phyloP scores from a whole-genome alignment of 1,140 invertebrate species.

The Lordiphosa clarofinis region DNA sequence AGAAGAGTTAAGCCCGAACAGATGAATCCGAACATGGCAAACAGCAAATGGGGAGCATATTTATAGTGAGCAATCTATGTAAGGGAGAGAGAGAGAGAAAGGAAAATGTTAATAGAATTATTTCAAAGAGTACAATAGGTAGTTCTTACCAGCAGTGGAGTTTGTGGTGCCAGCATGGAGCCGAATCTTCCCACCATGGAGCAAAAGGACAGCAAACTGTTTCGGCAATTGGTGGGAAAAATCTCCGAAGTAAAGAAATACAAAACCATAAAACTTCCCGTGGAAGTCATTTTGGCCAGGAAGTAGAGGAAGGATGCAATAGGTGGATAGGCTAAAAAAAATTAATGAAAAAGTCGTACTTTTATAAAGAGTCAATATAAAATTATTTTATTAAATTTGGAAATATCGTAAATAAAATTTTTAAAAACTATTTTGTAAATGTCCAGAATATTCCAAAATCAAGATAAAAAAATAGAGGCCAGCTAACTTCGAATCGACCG shows the following conservation, averaged over 20 bases:
- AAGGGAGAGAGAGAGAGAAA: neutral
- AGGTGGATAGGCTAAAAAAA: slow-evolving; percentile 36
- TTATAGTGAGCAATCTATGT: slow-evolving; percentile 80
- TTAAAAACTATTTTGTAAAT: too few relatives aligned
- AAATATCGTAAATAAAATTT: too few relatives aligned
- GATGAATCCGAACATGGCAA: slow-evolving; percentile 82
- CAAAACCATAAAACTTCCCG: slow-evolving; percentile 84
- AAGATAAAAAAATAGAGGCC: too few relatives aligned
- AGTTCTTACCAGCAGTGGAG: slow-evolving; percentile 83
- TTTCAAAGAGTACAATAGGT: neutral
- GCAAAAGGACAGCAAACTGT: slow-evolving; percentile 84
- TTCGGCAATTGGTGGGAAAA: slow-evolving; percentile 85
- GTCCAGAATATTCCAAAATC: too few relatives aligned
- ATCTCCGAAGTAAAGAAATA: slow-evolving; percentile 87
- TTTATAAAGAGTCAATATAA: too few relatives aligned
- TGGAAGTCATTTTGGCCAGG: slow-evolving; percentile 86
- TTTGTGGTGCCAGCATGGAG: slow-evolving; percentile 87
- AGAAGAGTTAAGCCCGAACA: slow-evolving; percentile 82
- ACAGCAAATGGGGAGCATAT: slow-evolving; percentile 83
- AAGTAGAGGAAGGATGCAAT: slow-evolving; percentile 82
- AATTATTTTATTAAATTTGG: too few relatives aligned
- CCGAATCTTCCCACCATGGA: slow-evolving; percentile 87
- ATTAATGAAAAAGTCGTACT: neutral
- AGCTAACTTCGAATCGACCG: too few relatives aligned
- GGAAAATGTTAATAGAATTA: neutral